A percentile compares a stretch with the other conserved stretches of the same genome.
Conservation (phyloP, 2,113 vertebrate species). For the Urocitellus parryii region DNA sequence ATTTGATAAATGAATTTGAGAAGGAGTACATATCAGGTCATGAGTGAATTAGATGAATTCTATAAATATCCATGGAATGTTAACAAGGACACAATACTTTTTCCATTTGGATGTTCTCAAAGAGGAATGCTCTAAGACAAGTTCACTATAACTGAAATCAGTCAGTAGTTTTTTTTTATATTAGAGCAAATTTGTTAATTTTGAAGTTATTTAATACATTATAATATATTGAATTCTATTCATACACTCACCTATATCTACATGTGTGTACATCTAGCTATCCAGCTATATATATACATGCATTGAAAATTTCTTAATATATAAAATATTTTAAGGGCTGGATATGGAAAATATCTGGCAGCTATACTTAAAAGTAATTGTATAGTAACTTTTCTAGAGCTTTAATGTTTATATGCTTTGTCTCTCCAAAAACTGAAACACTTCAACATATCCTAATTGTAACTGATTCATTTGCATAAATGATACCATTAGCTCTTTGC, state of each 20-base stretch:
- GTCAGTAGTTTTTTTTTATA: background rate
- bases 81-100: background rate
- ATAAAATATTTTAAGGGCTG: background rate
- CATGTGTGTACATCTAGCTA: background rate
- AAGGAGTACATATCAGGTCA: background rate
- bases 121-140: background rate
- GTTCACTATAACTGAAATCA: background rate
- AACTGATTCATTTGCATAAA: background rate
- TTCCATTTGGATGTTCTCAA: constrained; percentile 29
- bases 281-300: background rate
- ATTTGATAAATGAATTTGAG: constrained; percentile 10
- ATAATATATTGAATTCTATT: background rate
- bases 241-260: background rate
- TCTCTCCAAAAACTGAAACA: constrained; percentile 29
- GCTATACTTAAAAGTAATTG: background rate
- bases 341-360: background rate
- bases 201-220: background rate
- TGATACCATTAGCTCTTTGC: background rate
- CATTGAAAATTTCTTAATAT: background rate
- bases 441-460: background rate
- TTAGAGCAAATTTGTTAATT: background rate
- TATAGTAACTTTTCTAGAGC: background rate
- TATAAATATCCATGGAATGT: background rate
- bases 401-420: background rate
- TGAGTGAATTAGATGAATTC: background rate